Evolutionary conservation across 2,113 vertebrate genomes (phyloP), one percentile per base, ranked within the genome.

Genomic region (Steatornis caripensis): DNA sequence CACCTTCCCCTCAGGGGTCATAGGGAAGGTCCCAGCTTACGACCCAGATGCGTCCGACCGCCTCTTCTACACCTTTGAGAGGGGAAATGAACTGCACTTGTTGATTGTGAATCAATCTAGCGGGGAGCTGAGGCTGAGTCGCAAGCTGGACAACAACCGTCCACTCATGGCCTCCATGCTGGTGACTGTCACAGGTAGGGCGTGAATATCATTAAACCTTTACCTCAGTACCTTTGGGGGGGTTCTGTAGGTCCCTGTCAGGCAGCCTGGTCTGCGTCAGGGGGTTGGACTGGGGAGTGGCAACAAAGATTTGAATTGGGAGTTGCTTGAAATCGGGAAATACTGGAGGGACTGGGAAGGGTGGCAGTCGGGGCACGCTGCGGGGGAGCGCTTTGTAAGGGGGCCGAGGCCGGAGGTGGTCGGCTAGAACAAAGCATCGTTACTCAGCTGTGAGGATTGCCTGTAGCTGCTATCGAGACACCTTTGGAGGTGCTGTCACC

Each of bases 61-160:
- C 69, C 98, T 99, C 72, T 99, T 99, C 98, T 99, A 99, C 97
- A 99, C 99, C 87, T 99, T 99, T 80, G 99, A 99, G 95, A 98
- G 99, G 24, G 99, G 99, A 65, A 99, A 99, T 39, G 99, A 99
- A 39, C 98, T 99, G 58, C 99, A 99, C 98, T 98, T 99, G 96
- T 98, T 99, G 97, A 98, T 99, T 58, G 98, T 99, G 64, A 99
- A 99, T 97, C 99, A 99, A 68, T 99, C 99, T 10, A 99, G 99
- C 1, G 99, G 99, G 68, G 99, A 99, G 93, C 98, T 99, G 94
- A 98, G 99, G 58, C 99, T 99, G 95, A 99, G 99, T 96, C 98
- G 99, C 87, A 99, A 99, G 96, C 97, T 99, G 97, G 99, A 99
- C 98, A 99, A 99, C 98, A 99, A 99, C 97, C 99, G 99, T 70